Evolutionary conservation across 1,140 invertebrate genomes (phyloP).

Genomic region (Drosophila ercepeae): DNA sequence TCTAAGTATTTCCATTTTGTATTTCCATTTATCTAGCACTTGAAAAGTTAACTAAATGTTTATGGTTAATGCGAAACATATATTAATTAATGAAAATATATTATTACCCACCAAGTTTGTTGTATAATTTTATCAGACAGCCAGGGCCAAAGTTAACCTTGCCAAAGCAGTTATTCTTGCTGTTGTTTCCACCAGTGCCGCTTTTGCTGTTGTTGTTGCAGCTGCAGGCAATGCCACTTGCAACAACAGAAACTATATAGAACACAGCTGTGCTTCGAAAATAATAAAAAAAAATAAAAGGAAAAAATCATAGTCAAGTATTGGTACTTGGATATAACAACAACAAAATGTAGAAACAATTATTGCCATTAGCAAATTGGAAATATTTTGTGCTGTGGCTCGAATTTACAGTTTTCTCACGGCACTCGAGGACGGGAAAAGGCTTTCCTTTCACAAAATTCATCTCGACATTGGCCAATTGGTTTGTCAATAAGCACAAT

Average conservation of each 20-base stretch:
- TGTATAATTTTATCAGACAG: conserved; percentile 40
- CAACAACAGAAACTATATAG: conserved; percentile 66
- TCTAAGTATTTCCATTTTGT: too few relatives aligned
- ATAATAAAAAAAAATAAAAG: conserved; percentile 8
- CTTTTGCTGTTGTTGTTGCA: conserved; percentile 61
- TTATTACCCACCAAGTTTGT: conserved; percentile 2
- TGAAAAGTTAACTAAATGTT: background rate
- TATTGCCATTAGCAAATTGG: conserved; percentile 71
- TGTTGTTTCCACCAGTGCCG: conserved; percentile 45
- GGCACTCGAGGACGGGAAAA: conserved; percentile 44
- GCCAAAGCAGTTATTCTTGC: conserved; percentile 51
- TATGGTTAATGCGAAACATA: background rate
- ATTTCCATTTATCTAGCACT: background rate
- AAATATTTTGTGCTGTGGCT: conserved; percentile 52
- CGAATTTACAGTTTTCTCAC: conserved; percentile 71
- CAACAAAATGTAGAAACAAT: conserved; percentile 70
- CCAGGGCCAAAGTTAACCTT: conserved; percentile 65
- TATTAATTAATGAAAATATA: background rate
- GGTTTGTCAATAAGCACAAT: conserved; percentile 77
- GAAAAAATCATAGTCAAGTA: conserved; percentile 44
- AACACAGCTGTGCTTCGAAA: conserved; percentile 64
- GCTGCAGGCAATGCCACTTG: conserved; percentile 61
- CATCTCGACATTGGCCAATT: conserved; percentile 44
- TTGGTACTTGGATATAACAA: conserved; percentile 36
- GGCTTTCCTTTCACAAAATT: conserved; percentile 68